Evolutionary conservation across 2,113 vertebrate species (phyloP).

Genomic region (Formicarius rufipectus): DNA sequence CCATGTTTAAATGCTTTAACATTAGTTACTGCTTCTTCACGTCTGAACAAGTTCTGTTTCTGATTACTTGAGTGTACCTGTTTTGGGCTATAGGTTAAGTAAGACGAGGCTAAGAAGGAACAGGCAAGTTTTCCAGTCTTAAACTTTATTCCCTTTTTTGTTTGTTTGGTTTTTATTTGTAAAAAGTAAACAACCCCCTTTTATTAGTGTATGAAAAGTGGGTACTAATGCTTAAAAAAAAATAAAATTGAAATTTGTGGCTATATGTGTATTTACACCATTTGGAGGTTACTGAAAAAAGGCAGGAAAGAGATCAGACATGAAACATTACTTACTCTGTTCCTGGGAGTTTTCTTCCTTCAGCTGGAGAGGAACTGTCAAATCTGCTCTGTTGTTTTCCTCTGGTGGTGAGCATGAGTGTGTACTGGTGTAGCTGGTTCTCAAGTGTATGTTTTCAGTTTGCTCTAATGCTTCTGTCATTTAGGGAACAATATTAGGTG

Average conservation of each 20-base stretch:
- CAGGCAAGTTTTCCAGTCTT: not conserved
- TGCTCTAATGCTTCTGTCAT: not conserved
- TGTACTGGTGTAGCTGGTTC: not conserved
- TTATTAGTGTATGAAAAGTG: not conserved
- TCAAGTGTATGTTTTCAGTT: not conserved
- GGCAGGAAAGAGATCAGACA: not conserved
- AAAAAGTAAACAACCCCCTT: constrained; percentile 6
- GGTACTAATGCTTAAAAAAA: too few relatives aligned
- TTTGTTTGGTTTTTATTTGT: constrained; percentile 15
- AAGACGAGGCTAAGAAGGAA: not conserved
- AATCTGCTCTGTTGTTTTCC: not conserved
- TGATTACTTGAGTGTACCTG: not conserved
- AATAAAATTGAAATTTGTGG: too few relatives aligned
- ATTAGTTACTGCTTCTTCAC: not conserved
- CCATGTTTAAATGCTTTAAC: not conserved
- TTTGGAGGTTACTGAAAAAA: not conserved
- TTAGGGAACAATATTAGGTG: not conserved
- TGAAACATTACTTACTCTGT: not conserved
- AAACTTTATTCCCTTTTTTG: not conserved
- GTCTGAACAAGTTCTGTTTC: not conserved
- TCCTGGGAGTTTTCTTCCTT: not conserved
- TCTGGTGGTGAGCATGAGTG: not conserved
- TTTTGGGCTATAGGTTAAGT: not conserved
- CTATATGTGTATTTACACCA: not conserved
- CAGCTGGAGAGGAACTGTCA: not conserved